Percentiles rank a stretch among this genome's conserved stretches.
These are phyloP conservation scores for Lycia hirtaria DNA, from an alignment of 2,888 invertebrate species.

Conservation along the genomic window DNA sequence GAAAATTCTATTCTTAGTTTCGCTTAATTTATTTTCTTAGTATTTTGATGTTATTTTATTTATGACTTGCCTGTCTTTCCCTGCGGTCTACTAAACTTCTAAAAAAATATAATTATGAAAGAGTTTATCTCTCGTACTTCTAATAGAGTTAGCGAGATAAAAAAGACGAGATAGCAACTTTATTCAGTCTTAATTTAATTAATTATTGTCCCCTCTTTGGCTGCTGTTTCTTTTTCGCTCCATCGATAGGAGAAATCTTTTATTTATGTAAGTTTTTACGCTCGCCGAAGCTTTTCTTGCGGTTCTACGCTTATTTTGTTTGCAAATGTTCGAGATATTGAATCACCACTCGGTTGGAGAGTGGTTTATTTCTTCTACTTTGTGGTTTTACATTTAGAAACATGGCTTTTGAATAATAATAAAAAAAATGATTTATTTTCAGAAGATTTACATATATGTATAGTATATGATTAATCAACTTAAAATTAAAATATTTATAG, in stretches of 20 bases:
- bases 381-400: conserved; percentile 23
- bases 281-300: conserved; percentile 38
- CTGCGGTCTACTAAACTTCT: conserved; percentile 5
- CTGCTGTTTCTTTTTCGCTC: conserved; percentile 50
- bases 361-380: conserved; percentile 37
- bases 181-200: conserved; percentile 69
- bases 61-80: neutral
- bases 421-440: neutral
- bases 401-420: conserved; percentile 15
- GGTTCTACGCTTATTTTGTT: conserved; percentile 40
- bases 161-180: conserved; percentile 63
- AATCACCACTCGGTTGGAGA: conserved; percentile 30
- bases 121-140: conserved; percentile 48
- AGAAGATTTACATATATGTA: neutral
- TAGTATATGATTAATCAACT: no score
- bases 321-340: conserved; percentile 42
- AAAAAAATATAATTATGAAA: conserved; percentile 48
- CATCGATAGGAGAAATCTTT: conserved; percentile 58
- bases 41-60: no score
- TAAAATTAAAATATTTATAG: no score
- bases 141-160: conserved; percentile 51
- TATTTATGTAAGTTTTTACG: conserved; percentile 52
- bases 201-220: conserved; percentile 58
- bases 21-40: no score
- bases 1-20: no score